Conservation (phyloP, 1,140 invertebrate species). For the Pantala flavescens region DNA sequence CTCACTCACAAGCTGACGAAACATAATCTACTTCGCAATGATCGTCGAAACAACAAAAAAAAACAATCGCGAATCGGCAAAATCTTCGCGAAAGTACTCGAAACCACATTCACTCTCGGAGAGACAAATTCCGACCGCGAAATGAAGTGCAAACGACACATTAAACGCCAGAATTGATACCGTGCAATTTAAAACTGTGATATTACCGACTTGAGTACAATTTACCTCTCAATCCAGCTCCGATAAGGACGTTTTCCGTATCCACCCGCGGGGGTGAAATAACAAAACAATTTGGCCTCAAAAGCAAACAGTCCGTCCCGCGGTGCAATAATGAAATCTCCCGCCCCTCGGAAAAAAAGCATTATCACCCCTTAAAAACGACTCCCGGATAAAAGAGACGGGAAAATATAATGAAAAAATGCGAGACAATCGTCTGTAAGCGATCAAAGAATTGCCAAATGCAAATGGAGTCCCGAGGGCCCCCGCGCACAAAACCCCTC, state of each 20-base stretch:
- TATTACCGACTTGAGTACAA: not conserved
- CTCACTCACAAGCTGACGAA: no score
- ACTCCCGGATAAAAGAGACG: not conserved
- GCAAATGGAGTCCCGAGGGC: not conserved
- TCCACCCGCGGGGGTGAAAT: not conserved
- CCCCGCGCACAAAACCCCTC: not conserved
- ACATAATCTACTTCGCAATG: no score
- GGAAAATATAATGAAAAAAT: not conserved
- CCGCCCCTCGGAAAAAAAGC: not conserved
- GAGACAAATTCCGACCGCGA: not conserved
- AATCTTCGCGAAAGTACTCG: no score
- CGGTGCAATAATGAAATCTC: not conserved
- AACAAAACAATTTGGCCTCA: conserved; percentile 1
- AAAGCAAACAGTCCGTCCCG: not conserved
- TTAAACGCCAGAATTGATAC: not conserved
- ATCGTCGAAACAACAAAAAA: no score
- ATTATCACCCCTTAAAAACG: conserved; percentile 6
- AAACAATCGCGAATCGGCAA: no score
- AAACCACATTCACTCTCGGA: not conserved
- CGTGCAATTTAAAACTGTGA: not conserved
- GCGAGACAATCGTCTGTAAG: not conserved
- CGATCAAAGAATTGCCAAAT: not conserved
- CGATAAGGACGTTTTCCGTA: not conserved
- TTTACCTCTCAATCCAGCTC: not conserved
- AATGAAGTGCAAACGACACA: not conserved